Evolutionary conservation across 2,113 vertebrate species (phyloP).

Genomic region (Melanocharis versteri): DNA sequence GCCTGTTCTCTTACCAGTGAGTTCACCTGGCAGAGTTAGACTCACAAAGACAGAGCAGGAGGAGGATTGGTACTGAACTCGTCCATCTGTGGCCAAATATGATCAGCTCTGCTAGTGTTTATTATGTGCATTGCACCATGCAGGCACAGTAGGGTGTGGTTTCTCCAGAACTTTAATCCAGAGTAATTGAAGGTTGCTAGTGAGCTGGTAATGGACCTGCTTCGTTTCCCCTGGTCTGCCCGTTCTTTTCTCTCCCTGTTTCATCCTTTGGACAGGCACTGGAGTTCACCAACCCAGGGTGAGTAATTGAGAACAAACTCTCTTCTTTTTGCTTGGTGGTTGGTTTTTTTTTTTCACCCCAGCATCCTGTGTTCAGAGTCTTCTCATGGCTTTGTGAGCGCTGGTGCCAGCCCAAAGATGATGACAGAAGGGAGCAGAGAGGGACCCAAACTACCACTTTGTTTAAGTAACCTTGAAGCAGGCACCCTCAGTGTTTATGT

Average conservation of each 20-base stretch:
- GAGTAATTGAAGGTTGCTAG: not conserved
- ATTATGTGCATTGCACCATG: not conserved
- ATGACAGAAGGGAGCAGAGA: not conserved
- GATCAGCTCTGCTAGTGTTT: not conserved
- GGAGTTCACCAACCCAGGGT: not conserved
- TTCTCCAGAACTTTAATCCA: not conserved
- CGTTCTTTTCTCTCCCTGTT: not conserved
- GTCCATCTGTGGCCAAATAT: not conserved
- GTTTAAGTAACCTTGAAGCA: not conserved
- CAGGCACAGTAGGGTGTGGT: not conserved
- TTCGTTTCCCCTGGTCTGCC: not conserved
- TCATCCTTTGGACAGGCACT: not conserved
- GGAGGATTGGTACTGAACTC: not conserved
- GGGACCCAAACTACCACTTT: not conserved
- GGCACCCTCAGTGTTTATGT: not conserved
- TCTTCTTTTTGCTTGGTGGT: not conserved
- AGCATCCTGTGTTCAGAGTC: not conserved
- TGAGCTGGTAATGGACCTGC: not conserved
- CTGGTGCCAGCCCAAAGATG: not conserved
- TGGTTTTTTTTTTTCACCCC: not conserved
- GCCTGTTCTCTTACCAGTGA: not conserved
- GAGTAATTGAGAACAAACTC: not conserved
- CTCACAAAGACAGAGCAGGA: not conserved
- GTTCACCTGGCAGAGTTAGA: not conserved
- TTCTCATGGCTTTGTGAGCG: not conserved